phyloP scores from a whole-genome alignment of 2,113 vertebrate species.

The Setophaga coronata region DNA sequence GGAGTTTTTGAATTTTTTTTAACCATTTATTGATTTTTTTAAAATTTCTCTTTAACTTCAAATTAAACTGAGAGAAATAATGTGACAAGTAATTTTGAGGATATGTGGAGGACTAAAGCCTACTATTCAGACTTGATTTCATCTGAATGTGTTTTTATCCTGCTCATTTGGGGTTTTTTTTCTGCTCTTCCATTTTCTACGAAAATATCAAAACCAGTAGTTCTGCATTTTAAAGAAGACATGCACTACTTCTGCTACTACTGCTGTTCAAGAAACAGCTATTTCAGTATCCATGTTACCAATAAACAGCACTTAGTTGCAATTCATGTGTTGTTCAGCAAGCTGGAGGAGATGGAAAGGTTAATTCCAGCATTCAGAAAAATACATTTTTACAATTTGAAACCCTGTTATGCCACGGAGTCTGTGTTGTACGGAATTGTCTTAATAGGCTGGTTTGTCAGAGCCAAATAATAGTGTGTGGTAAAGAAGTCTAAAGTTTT shows the following conservation, averaged over 20 bases:
- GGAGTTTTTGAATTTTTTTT: accelerated
- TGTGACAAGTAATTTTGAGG: not conserved
- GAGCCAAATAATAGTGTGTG: not conserved
- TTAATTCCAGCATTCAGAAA: not conserved
- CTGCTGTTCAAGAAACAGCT: not conserved
- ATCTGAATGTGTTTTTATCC: not conserved
- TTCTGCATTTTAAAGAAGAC: not conserved
- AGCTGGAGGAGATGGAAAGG: not conserved
- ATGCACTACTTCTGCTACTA: not conserved
- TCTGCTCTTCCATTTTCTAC: not conserved
- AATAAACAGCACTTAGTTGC: not conserved
- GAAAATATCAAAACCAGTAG: not conserved
- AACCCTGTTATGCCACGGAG: accelerated
- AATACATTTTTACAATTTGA: not conserved
- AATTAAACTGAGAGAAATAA: not conserved
- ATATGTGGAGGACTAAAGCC: not conserved
- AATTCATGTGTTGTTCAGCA: not conserved
- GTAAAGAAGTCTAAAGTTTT: not conserved
- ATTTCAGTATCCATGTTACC: not conserved
- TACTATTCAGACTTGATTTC: not conserved
- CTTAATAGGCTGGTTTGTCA: not conserved
- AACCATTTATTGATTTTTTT: not conserved
- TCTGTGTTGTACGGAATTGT: not conserved
- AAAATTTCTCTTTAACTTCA: not conserved
- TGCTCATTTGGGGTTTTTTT: not conserved